A percentile compares a stretch with the other conserved stretches of the same genome.
Conservation (phyloP, 2,797 vertebrate genomes). For the Ptychadena robeensis region DNA sequence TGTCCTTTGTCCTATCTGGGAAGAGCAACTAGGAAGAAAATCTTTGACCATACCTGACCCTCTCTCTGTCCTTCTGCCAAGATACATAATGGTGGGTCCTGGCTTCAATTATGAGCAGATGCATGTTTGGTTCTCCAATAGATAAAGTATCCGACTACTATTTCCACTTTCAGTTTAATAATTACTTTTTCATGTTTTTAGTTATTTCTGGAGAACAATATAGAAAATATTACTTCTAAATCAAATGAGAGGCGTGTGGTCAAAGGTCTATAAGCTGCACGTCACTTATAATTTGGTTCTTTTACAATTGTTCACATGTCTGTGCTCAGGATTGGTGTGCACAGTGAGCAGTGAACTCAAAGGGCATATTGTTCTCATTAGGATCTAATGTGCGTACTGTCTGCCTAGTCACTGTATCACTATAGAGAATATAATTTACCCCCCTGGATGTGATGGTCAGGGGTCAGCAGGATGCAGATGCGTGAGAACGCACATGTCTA, state of each 20-base stretch:
- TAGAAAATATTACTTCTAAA: not conserved
- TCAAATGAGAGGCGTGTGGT: not conserved
- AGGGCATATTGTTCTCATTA: constrained; percentile 8
- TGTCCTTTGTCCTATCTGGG: not conserved
- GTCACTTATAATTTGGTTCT: no score
- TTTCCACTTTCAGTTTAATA: not conserved
- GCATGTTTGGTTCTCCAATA: not conserved
- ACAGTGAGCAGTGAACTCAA: not conserved
- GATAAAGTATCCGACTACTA: not conserved
- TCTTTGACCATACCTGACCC: not conserved
- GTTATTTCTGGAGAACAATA: not conserved
- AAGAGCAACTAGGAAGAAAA: not conserved
- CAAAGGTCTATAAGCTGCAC: not conserved
- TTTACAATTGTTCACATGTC: not conserved
- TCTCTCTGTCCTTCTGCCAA: not conserved
- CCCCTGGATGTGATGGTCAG: constrained; percentile 19
- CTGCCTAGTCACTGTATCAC: constrained; percentile 13
- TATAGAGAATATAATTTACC: not conserved
- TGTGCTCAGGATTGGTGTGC: not conserved
- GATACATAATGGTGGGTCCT: not conserved
- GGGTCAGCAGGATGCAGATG: constrained; percentile 28
- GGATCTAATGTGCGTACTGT: not conserved
- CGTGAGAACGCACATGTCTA: constrained; percentile 29
- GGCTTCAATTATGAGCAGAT: not conserved
- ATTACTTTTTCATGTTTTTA: not conserved